Evolutionary conservation across 30 jellyfish, hydroid and myxozoan genomes (phyloP).

Genomic region (Hydractinia symbiolongicarpus): DNA sequence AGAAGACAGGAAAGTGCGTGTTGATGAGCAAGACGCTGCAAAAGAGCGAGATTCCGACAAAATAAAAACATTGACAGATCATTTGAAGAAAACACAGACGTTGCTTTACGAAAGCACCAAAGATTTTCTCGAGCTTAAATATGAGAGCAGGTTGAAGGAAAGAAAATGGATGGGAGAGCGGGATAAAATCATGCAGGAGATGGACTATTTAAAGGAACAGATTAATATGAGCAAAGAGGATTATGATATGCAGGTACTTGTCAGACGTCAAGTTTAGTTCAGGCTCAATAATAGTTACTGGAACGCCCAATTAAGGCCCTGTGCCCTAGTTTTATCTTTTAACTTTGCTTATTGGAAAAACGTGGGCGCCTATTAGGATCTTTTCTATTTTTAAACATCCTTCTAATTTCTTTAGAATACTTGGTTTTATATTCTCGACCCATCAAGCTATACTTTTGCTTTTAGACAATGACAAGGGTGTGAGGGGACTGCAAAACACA

Average conservation of each 20-base stretch:
- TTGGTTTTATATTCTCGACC: too few species aligned
- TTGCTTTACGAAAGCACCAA: slow-evolving; percentile 80
- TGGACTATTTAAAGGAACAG: slow-evolving; percentile 66
- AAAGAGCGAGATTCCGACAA: slow-evolving; percentile 68
- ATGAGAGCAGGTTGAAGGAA: slow-evolving; percentile 75
- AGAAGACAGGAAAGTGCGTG: slow-evolving; percentile 75
- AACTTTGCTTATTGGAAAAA: too few species aligned
- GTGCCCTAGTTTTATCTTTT: too few species aligned
- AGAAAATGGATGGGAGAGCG: slow-evolving; percentile 89
- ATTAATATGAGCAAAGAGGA: slow-evolving; percentile 46
- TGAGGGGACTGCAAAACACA: too few species aligned
- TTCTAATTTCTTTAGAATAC: too few species aligned
- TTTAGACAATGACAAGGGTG: too few species aligned
- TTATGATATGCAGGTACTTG: slow-evolving; percentile 16
- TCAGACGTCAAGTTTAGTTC: not conserved
- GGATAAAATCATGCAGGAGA: slow-evolving; percentile 74
- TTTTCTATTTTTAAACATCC: too few species aligned
- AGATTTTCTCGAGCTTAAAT: slow-evolving; percentile 74
- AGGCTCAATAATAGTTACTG: too few species aligned
- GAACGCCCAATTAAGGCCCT: too few species aligned
- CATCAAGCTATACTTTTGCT: too few species aligned
- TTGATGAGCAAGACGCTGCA: slow-evolving; percentile 74
- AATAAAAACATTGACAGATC: slow-evolving; percentile 73
- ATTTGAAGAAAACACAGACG: slow-evolving; percentile 68
- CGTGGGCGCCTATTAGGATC: too few species aligned